Evolutionary conservation across 2,888 invertebrate genomes (phyloP), one percentile per base, ranked within the genome.

Genomic region (Plutella xylostella): DNA sequence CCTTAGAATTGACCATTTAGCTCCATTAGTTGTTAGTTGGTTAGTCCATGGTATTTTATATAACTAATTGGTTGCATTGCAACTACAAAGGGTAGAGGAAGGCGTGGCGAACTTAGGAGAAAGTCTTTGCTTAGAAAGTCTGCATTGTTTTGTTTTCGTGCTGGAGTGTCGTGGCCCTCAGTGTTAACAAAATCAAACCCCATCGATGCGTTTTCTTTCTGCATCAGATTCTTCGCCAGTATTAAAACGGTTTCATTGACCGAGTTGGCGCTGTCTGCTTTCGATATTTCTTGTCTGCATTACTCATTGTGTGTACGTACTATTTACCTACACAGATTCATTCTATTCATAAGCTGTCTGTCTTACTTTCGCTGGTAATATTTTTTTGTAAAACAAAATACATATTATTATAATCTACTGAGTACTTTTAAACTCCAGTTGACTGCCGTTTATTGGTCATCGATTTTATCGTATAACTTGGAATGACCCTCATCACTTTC

Each of bases 401-500:
- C n/a, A n/a, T n/a, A n/a, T n/a, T n/a, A n/a, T n/a, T n/a, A n/a
- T n/a, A n/a, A n/a, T n/a, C n/a, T n/a, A n/a, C n/a, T n/a, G n/a
- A n/a, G n/a, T n/a, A n/a, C n/a, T n/a, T n/a, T n/a, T n/a, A n/a
- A n/a, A n/a, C n/a, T n/a, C n/a, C n/a, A n/a, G n/a, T n/a, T n/a
- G n/a, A n/a, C n/a, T n/a, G n/a, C n/a, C n/a, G n/a, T 28, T 12
- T 28, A 12, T 28, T 28, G 9, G 3, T 28, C 28, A 12, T 28
- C 28, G 28, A 12, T 9, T 28, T 9, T 28, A 28, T 28, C 28
- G 28, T 12, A 28, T 28, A 28, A 9, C 28, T 78, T 72, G 68
- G 66, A 71, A 60, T 67, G 64, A 65, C 68, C 70, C 76, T 80
- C 77, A 77, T 78, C 80, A 75, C 82, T 83, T 83, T 82, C 82